Percentiles rank a stretch among this genome's conserved stretches.
These are phyloP conservation scores for Coenonympha glycerion DNA, from an alignment of 2,888 invertebrate species.

Conservation along the genomic window DNA sequence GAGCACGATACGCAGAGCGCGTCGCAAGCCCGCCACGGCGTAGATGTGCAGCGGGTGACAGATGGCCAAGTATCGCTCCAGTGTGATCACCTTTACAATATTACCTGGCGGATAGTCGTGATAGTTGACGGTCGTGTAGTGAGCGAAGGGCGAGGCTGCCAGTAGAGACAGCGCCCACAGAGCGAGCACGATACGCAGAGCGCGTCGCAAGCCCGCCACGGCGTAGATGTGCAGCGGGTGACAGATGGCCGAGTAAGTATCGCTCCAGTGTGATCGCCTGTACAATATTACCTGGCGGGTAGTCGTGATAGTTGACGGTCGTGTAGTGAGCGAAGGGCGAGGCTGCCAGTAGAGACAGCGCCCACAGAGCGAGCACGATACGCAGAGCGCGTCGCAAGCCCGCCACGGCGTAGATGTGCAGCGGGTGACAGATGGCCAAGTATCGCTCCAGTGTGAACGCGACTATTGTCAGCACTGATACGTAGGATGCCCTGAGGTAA, in stretches of 20 bases:
- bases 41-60: conserved; percentile 88
- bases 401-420: conserved; percentile 88
- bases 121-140: conserved; percentile 84
- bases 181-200: conserved; percentile 83
- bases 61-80: conserved; percentile 92
- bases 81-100: conserved; percentile 81
- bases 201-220: conserved; percentile 88
- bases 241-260: conserved; percentile 87
- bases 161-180: conserved; percentile 86
- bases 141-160: too few species aligned
- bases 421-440: conserved; percentile 92
- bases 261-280: background rate
- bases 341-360: conserved; percentile 83
- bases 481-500: conserved; percentile 85
- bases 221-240: conserved; percentile 89
- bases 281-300: conserved; percentile 77
- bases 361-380: conserved; percentile 87
- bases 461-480: conserved; percentile 92
- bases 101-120: conserved; percentile 81
- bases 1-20: conserved; percentile 87
- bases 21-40: conserved; percentile 86
- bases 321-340: conserved; percentile 86
- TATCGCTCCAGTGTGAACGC: conserved; percentile 94
- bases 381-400: conserved; percentile 86
- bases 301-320: conserved; percentile 82